Evolutionary conservation across 2,797 vertebrate genomes (phyloP).

Genomic region (Spea hammondii): DNA sequence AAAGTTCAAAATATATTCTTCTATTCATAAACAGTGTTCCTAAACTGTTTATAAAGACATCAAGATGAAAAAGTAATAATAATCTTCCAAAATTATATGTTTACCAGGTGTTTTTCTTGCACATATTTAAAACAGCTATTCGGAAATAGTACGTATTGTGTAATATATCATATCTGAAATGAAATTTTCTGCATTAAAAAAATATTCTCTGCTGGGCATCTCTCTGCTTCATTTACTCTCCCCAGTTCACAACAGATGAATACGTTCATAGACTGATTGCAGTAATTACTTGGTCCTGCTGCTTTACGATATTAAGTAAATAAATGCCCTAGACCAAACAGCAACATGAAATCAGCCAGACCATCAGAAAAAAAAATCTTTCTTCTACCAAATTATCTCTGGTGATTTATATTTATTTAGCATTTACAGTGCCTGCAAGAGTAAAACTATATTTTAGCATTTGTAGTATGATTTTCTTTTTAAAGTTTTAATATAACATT

Average conservation of each 20-base stretch:
- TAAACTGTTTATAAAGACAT: too few species aligned
- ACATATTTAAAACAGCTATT: background rate
- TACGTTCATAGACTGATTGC: constrained; percentile 75
- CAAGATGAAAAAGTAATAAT: background rate
- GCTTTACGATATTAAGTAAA: constrained; percentile 73
- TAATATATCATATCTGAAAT: constrained; percentile 57
- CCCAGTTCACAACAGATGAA: constrained; percentile 79
- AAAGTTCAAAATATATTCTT: too few species aligned
- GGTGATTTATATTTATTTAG: constrained; percentile 37
- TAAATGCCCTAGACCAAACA: constrained; percentile 62
- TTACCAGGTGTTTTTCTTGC: constrained; percentile 14
- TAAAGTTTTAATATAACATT: background rate
- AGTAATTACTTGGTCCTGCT: constrained; percentile 77
- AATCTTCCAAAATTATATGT: constrained; percentile 3
- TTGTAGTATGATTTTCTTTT: constrained; percentile 22
- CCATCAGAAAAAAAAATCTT: constrained; percentile 32
- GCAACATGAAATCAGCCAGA: constrained; percentile 59
- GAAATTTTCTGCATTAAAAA: constrained; percentile 59
- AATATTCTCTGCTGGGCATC: constrained; percentile 63
- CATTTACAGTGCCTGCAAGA: constrained; percentile 6
- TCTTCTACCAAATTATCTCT: constrained; percentile 37
- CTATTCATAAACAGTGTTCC: too few species aligned
- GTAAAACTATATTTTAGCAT: constrained; percentile 15
- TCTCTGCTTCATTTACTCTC: constrained; percentile 80
- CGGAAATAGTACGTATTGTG: constrained; percentile 41